phyloP scores from a whole-genome alignment of 2,113 vertebrate genomes.

The Podocnemis expansa region DNA sequence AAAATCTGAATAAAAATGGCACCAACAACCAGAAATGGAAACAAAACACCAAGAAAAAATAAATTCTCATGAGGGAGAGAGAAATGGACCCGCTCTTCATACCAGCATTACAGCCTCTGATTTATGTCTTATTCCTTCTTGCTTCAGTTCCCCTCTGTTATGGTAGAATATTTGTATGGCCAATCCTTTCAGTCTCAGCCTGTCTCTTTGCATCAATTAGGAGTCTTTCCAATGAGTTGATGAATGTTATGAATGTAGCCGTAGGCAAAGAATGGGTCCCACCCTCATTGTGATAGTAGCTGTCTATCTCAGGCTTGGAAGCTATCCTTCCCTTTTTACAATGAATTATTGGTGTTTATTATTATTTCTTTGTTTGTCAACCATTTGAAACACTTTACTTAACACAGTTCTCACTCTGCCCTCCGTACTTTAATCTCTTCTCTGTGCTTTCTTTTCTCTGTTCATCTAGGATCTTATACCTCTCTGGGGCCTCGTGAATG shows the following conservation, averaged over 20 bases:
- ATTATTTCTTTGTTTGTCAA: constrained; percentile 17
- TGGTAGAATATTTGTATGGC: not conserved
- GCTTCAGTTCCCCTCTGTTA: not conserved
- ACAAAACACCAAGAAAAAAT: not conserved
- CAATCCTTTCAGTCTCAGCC: constrained; percentile 11
- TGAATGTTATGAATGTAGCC: not conserved
- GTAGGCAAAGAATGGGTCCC: not conserved
- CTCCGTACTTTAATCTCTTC: constrained; percentile 31
- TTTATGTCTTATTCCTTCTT: not conserved
- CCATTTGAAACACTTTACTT: constrained; percentile 53
- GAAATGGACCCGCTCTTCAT: not conserved
- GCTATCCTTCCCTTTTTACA: not conserved
- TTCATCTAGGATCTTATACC: constrained; percentile 37
- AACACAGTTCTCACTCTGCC: constrained; percentile 6
- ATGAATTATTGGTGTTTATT: constrained; percentile 21
- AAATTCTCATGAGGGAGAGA: not conserved
- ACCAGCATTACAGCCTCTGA: not conserved
- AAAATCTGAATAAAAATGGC: not conserved
- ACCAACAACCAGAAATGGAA: not conserved
- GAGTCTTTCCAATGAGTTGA: constrained; percentile 40
- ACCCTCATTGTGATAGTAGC: not conserved
- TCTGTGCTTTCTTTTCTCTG: constrained; percentile 50
- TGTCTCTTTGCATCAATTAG: not conserved
- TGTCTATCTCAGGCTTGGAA: constrained; percentile 13
- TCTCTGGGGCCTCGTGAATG: constrained; percentile 7